Conservation (phyloP, 2,888 invertebrate genomes). For the Rhingia rostrata region DNA sequence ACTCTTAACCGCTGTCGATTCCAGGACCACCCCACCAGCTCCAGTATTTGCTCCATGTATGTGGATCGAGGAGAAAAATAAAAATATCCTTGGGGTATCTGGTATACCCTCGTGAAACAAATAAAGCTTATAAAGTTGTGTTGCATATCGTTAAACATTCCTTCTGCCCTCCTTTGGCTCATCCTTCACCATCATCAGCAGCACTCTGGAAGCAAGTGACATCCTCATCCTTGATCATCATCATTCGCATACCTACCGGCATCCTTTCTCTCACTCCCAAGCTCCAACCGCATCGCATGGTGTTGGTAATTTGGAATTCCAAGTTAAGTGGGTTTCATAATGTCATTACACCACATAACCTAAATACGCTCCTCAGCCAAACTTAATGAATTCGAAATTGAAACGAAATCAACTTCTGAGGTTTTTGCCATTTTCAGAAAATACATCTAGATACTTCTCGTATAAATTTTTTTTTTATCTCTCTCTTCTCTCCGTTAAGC, state of each 20-base stretch:
- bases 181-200: slow-evolving; percentile 25
- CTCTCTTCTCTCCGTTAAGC: slow-evolving; percentile 16
- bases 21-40: slow-evolving; percentile 5
- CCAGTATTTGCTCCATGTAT: slow-evolving; percentile 7
- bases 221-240: slow-evolving; percentile 55
- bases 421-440: slow-evolving; percentile 67
- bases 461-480: background rate
- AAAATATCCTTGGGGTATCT: slow-evolving; percentile 45
- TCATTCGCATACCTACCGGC: slow-evolving; percentile 17
- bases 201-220: slow-evolving; percentile 54
- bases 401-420: slow-evolving; percentile 74
- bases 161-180: slow-evolving; percentile 14
- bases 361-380: slow-evolving; percentile 74
- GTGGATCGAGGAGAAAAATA: background rate
- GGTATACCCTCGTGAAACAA: slow-evolving; percentile 45
- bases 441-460: slow-evolving; percentile 12
- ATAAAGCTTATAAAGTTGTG: slow-evolving; percentile 64
- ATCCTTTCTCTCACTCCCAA: slow-evolving; percentile 12
- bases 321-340: slow-evolving; percentile 72
- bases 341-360: slow-evolving; percentile 74
- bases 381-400: slow-evolving; percentile 74
- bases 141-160: slow-evolving; percentile 20
- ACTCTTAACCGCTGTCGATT: slow-evolving; percentile 67
- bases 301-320: slow-evolving; percentile 70
- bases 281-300: slow-evolving; percentile 30